Conservation (phyloP, 2,888 invertebrate genomes). For the Netelia fuscicornis region DNA sequence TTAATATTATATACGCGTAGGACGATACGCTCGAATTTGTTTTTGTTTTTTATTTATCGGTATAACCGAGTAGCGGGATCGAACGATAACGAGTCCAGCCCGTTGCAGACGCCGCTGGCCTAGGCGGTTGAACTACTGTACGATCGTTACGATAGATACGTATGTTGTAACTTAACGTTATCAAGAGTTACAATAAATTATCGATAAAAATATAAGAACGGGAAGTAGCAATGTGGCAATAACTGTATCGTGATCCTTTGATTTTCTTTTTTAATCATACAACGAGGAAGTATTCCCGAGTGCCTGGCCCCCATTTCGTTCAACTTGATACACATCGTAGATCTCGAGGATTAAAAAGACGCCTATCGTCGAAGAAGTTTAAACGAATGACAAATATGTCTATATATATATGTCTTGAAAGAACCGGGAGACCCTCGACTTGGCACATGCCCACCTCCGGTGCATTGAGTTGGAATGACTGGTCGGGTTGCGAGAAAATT, state of each 20-base stretch:
- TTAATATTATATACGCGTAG: neutral
- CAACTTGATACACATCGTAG: no score
- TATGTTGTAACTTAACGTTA: neutral
- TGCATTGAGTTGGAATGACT: no score
- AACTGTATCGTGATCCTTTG: constrained; percentile 1
- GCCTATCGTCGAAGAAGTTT: no score
- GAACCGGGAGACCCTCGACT: no score
- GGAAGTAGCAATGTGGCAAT: constrained; percentile 19
- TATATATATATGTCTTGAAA: no score
- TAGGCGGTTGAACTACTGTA: neutral
- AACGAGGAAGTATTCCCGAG: no score
- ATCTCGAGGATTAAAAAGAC: no score
- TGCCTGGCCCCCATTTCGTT: no score
- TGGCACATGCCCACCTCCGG: no score
- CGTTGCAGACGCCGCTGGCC: neutral
- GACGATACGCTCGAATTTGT: neutral
- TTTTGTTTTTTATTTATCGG: neutral
- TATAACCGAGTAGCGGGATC: neutral
- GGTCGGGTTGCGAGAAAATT: no score
- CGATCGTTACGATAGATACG: neutral
- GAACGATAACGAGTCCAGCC: constrained; percentile 9
- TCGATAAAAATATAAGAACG: constrained; percentile 12
- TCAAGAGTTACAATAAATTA: neutral
- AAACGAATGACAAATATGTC: no score
- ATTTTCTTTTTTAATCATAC: neutral